Percentiles rank a stretch among this genome's conserved stretches.
Conservation (phyloP, 2,888 invertebrate species). For the Eledona agricola region DNA sequence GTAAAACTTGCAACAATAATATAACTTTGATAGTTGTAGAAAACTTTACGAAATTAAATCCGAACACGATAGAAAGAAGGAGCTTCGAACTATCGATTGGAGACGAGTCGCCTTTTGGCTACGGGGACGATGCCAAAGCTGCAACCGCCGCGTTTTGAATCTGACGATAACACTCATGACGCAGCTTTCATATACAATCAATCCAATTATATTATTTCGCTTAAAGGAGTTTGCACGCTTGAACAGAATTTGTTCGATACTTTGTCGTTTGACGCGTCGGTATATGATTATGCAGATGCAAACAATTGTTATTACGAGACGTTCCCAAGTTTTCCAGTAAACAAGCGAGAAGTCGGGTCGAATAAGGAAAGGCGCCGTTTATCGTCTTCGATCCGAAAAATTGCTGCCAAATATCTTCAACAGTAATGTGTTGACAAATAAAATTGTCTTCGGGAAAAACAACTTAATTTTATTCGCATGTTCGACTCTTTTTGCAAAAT, state of each 20-base stretch:
- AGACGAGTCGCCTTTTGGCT: slow-evolving; percentile 5
- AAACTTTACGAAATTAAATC: slow-evolving; percentile 25
- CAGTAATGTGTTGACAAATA: slow-evolving; percentile 20
- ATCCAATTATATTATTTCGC: slow-evolving; percentile 36
- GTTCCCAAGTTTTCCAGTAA: slow-evolving; percentile 24
- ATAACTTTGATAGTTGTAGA: slow-evolving; percentile 24
- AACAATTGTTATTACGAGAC: slow-evolving; percentile 24
- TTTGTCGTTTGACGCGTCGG: too few relatives aligned
- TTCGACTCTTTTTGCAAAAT: too few relatives aligned
- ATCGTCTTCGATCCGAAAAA: slow-evolving; percentile 24
- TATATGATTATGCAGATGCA: slow-evolving; percentile 22
- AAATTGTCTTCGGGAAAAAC: slow-evolving; percentile 12
- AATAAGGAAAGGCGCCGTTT: slow-evolving; percentile 9
- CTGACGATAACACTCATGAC: slow-evolving; percentile 38
- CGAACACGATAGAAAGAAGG: too few relatives aligned
- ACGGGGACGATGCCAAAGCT: slow-evolving; percentile 15
- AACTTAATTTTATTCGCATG: slow-evolving; percentile 8
- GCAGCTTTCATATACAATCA: slow-evolving; percentile 34
- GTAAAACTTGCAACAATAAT: slow-evolving; percentile 10
- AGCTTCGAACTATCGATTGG: slow-evolving; percentile 7
- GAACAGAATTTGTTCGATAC: too few relatives aligned
- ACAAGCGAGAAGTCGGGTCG: slow-evolving; percentile 17
- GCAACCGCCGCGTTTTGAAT: slow-evolving; percentile 33
- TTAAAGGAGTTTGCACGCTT: slow-evolving; percentile 31
- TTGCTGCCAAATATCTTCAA: slow-evolving; percentile 20